phyloP scores from a whole-genome alignment of 2,888 invertebrate genomes.

The Cantharis lateralis region DNA sequence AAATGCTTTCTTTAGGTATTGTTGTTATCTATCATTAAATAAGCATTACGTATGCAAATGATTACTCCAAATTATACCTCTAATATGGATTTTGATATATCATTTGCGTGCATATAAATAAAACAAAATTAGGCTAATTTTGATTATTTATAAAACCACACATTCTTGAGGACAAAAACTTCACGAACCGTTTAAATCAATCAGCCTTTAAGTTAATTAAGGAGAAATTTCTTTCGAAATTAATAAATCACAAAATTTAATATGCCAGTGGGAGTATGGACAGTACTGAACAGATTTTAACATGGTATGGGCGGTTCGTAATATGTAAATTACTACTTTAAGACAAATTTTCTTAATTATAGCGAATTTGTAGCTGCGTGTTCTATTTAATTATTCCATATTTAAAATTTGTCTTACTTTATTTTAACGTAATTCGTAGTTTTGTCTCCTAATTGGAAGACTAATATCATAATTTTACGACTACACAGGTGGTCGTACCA shows the following conservation, averaged over 20 bases:
- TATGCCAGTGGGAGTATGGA: slow-evolving; percentile 29
- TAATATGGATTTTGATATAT: slow-evolving; percentile 21
- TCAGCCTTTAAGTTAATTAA: not conserved
- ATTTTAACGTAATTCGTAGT: not conserved
- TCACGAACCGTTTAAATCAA: not conserved
- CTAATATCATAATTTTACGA: not conserved
- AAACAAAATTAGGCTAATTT: not conserved
- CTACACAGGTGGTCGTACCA: not conserved
- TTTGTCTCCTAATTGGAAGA: not conserved
- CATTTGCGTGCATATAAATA: slow-evolving; percentile 12
- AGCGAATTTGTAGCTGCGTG: slow-evolving; percentile 28
- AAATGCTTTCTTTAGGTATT: not conserved
- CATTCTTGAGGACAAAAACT: not conserved
- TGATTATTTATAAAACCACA: not conserved
- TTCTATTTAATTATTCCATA: slow-evolving; percentile 8
- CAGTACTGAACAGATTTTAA: slow-evolving; percentile 24
- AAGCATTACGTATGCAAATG: slow-evolving; percentile 14
- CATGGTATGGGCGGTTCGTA: slow-evolving; percentile 30
- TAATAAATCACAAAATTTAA: slow-evolving; percentile 21
- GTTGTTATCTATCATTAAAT: slow-evolving; percentile 16
- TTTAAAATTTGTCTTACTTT: not conserved
- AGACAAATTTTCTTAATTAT: slow-evolving; percentile 28
- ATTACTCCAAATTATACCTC: slow-evolving; percentile 12
- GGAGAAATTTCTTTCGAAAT: not conserved
- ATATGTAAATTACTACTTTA: slow-evolving; percentile 33